Percentiles rank a stretch among this genome's conserved stretches.
Conservation (phyloP, 2,797 vertebrate species). For the Capromys pilorides region DNA sequence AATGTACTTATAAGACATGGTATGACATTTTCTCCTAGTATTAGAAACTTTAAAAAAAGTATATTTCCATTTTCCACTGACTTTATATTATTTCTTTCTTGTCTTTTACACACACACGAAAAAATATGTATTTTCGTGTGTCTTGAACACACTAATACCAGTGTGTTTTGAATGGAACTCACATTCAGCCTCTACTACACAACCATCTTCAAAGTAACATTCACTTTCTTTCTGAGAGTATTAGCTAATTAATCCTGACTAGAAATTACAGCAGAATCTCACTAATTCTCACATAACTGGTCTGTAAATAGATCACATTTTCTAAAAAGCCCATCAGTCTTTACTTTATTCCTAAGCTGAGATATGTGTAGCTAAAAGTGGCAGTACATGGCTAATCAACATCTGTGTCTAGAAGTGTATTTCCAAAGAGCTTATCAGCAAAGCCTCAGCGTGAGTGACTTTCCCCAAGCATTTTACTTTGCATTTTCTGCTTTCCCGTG, state of each 20-base stretch:
- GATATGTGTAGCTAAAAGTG: background rate
- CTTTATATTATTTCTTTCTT: too few species aligned
- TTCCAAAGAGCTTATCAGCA: constrained; percentile 54
- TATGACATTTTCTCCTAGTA: too few species aligned
- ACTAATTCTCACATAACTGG: constrained; percentile 60
- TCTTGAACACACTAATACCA: background rate
- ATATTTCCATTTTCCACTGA: too few species aligned
- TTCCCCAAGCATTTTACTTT: constrained; percentile 6
- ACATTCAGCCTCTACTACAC: background rate
- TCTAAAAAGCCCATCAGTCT: constrained; percentile 31
- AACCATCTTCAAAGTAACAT: background rate
- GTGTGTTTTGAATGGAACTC: constrained; percentile 24
- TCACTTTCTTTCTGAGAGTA: constrained; percentile 16
- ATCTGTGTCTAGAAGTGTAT: background rate
- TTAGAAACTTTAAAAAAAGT: too few species aligned
- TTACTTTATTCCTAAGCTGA: constrained; percentile 46
- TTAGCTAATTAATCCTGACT: constrained; percentile 73
- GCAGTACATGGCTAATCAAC: background rate
- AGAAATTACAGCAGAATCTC: constrained; percentile 56
- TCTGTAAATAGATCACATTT: constrained; percentile 60
- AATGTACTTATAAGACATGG: too few species aligned
- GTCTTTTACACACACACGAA: too few species aligned
- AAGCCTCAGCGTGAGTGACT: background rate
- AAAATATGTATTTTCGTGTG: background rate
- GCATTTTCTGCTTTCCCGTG: constrained; percentile 63